Evolutionary conservation across 2,888 invertebrate genomes (phyloP).

Genomic region (Rhagonycha lutea): DNA sequence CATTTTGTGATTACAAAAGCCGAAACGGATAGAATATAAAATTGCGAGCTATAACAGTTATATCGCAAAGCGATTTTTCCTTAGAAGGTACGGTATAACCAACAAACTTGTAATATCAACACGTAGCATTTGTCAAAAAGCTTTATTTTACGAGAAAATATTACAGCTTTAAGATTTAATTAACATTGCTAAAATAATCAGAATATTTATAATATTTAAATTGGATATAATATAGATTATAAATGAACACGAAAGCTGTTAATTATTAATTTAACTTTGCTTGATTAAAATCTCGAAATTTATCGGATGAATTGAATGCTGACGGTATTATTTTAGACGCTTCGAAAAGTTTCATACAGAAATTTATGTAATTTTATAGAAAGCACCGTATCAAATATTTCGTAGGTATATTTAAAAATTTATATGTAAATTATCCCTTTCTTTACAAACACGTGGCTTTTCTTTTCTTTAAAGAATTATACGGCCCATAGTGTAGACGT

Average conservation of each 20-base stretch:
- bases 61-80: neutral
- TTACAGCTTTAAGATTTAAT: neutral
- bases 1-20: conserved; percentile 9
- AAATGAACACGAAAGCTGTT: neutral
- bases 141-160: neutral
- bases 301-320: neutral
- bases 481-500: neutral
- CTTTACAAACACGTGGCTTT: neutral
- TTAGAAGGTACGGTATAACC: neutral
- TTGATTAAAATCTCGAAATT: neutral
- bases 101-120: neutral
- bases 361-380: neutral
- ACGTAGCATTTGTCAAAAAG: neutral
- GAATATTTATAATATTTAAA: neutral
- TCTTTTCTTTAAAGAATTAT: neutral
- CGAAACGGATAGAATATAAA: conserved; percentile 6
- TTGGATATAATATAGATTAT: neutral
- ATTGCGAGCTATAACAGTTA: neutral
- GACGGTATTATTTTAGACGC: neutral
- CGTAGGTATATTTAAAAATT: neutral
- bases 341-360: neutral
- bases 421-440: neutral
- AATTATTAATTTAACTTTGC: neutral
- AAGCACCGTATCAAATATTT: neutral
- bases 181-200: neutral